Conservation (phyloP, 2,888 invertebrate genomes). For the Yponomeuta sedellus region DNA sequence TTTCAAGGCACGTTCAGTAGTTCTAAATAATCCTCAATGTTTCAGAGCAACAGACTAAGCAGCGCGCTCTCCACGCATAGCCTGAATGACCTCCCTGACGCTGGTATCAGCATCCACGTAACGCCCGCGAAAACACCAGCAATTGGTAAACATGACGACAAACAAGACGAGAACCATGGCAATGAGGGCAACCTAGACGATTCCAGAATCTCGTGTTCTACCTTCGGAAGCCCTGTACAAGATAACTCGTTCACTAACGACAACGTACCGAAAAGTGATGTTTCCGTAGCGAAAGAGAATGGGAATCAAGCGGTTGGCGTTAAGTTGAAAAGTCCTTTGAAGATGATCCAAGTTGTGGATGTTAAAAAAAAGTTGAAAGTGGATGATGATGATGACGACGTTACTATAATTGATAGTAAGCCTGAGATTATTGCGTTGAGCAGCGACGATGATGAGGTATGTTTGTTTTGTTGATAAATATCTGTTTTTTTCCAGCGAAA, state of each 20-base stretch:
- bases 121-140: slow-evolving; percentile 26
- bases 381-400: slow-evolving; percentile 47
- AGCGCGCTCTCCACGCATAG: slow-evolving; percentile 27
- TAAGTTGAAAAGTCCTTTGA: not conserved
- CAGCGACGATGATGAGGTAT: slow-evolving; percentile 61
- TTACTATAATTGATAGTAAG: slow-evolving; percentile 52
- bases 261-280: not conserved
- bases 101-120: slow-evolving; percentile 23
- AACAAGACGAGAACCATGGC: not conserved
- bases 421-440: slow-evolving; percentile 62
- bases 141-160: not conserved
- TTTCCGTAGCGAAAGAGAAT: not conserved
- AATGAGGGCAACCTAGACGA: slow-evolving; percentile 18
- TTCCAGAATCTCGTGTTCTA: slow-evolving; percentile 51
- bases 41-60: slow-evolving; percentile 9
- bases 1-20: not conserved
- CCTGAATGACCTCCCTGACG: slow-evolving; percentile 31
- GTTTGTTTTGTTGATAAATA: slow-evolving; percentile 18
- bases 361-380: slow-evolving; percentile 10
- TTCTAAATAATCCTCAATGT: not conserved
- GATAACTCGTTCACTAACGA: slow-evolving; percentile 37
- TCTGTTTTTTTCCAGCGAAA: not conserved
- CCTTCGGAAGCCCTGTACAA: slow-evolving; percentile 48
- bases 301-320: not conserved
- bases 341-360: slow-evolving; percentile 7